These are phyloP conservation scores for Patella ulyssiponensis DNA, from an alignment of 2,888 invertebrate genomes.

Conservation along the genomic window DNA sequence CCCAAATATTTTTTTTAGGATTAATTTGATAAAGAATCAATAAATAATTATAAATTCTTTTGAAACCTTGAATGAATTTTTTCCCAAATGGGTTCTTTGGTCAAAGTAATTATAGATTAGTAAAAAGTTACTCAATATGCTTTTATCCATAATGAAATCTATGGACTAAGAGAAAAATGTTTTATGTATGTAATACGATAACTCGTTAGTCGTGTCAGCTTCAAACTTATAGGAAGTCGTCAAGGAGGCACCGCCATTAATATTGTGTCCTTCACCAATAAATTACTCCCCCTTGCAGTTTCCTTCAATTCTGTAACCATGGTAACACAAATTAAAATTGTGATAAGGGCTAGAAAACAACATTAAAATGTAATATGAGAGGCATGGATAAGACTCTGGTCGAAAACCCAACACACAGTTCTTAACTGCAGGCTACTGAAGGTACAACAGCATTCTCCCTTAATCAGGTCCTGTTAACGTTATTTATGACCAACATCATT, in stretches of 20 bases:
- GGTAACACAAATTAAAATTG: slow-evolving; percentile 59
- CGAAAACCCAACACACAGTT: no score
- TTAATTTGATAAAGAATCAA: no score
- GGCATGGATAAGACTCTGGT: slow-evolving; percentile 31
- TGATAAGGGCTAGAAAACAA: slow-evolving; percentile 55
- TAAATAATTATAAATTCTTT: no score
- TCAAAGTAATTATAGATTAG: no score
- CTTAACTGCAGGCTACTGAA: no score
- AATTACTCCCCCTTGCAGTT: slow-evolving; percentile 49
- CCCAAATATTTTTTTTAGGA: no score
- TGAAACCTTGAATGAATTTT: no score
- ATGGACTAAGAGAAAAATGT: slow-evolving; percentile 11
- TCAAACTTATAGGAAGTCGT: slow-evolving; percentile 14
- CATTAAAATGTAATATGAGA: slow-evolving; percentile 54
- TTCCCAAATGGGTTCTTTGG: no score
- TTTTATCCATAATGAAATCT: slow-evolving; percentile 13
- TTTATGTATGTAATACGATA: slow-evolving; percentile 17
- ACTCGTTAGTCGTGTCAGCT: slow-evolving; percentile 1
- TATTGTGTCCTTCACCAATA: slow-evolving; percentile 40
- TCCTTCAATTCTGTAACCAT: slow-evolving; percentile 52
- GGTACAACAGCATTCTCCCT: no score
- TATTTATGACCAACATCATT: no score
- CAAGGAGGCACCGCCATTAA: slow-evolving; percentile 33
- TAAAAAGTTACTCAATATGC: neutral
- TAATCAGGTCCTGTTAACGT: no score